These are phyloP conservation scores for Epicauta chinensis DNA, from an alignment of 1,140 invertebrate genomes.

Conservation along the genomic window DNA sequence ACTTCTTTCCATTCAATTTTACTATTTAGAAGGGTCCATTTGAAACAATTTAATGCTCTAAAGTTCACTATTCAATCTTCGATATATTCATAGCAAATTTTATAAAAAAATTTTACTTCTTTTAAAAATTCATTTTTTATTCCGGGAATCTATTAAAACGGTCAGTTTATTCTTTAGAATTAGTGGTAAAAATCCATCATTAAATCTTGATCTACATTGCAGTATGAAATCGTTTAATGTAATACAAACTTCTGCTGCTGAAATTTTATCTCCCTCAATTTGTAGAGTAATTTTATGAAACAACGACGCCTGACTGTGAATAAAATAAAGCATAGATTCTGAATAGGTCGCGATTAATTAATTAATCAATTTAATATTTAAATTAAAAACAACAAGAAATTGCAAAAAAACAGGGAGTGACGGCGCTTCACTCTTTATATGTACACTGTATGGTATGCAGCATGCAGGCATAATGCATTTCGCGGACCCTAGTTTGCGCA, in stretches of 20 bases:
- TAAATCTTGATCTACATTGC: constrained; percentile 14
- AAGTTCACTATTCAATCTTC: constrained; percentile 13
- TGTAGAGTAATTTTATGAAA: too few relatives aligned
- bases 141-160: constrained; percentile 13
- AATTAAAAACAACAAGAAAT: too few relatives aligned
- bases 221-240: constrained; percentile 12
- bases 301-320: too few relatives aligned
- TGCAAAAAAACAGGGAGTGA: too few relatives aligned
- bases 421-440: too few relatives aligned
- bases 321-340: too few relatives aligned
- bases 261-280: constrained; percentile 15
- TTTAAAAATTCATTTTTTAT: constrained; percentile 19
- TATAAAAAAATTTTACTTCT: constrained; percentile 16
- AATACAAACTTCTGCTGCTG: constrained; percentile 12
- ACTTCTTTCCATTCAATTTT: constrained; percentile 12
- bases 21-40: constrained; percentile 10
- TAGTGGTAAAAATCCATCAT: constrained; percentile 14
- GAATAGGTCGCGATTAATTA: too few relatives aligned
- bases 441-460: too few relatives aligned
- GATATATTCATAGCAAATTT: constrained; percentile 11
- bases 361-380: too few relatives aligned
- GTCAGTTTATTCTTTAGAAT: constrained; percentile 17
- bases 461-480: too few relatives aligned
- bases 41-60: constrained; percentile 7
- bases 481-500: too few relatives aligned